phyloP scores from a whole-genome alignment of 2,888 invertebrate genomes.

The Chalcosyrphus nemorum region DNA sequence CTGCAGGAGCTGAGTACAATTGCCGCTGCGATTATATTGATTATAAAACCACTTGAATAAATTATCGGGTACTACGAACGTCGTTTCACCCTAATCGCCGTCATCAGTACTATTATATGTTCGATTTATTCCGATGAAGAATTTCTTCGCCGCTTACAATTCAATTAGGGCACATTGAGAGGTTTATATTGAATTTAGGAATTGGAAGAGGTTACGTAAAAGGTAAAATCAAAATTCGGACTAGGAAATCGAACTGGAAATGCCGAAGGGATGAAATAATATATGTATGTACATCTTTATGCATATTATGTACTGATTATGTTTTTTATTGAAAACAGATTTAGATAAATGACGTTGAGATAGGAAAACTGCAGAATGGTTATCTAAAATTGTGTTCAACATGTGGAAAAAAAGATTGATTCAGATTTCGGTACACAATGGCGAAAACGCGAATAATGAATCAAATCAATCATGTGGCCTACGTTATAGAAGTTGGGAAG shows the following conservation, averaged over 20 bases:
- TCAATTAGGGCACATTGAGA: constrained; percentile 61
- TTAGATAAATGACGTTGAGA: constrained; percentile 34
- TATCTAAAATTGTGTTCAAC: not conserved
- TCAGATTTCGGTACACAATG: not conserved
- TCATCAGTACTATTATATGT: constrained; percentile 56
- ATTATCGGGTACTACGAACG: constrained; percentile 58
- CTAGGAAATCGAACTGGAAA: constrained; percentile 26
- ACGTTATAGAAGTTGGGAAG: too few species aligned
- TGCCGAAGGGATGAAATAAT: not conserved
- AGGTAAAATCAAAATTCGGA: constrained; percentile 52
- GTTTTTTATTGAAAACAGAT: constrained; percentile 32
- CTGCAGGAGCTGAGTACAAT: constrained; percentile 42
- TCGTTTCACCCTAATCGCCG: constrained; percentile 58
- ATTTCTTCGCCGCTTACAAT: constrained; percentile 53
- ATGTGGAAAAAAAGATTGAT: not conserved
- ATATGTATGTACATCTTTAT: not conserved
- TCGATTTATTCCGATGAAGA: constrained; percentile 58
- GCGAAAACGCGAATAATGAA: not conserved
- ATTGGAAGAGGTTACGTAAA: constrained; percentile 39
- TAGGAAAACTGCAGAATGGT: not conserved
- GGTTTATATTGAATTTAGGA: constrained; percentile 57
- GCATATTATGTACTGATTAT: too few species aligned
- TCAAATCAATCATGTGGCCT: not conserved
- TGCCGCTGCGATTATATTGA: constrained; percentile 54
- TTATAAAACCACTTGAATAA: constrained; percentile 68